phyloP scores from a whole-genome alignment of 2,888 invertebrate species.

The Tetanocera ferruginea region DNA sequence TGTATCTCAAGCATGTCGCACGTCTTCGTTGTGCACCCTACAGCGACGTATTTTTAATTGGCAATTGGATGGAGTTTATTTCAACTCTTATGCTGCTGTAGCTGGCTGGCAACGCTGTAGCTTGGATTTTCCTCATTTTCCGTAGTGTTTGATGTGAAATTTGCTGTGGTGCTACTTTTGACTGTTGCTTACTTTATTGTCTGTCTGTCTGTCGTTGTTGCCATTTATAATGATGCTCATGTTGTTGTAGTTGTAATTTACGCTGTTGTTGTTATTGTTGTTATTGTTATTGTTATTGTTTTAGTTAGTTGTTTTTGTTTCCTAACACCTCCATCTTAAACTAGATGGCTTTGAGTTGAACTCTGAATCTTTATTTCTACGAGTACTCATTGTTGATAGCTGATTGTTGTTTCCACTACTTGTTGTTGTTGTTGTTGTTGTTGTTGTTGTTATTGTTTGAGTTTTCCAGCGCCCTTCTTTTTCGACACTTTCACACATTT shows the following conservation, averaged over 20 bases:
- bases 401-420: neutral
- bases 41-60: constrained; percentile 27
- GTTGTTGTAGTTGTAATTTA: neutral
- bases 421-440: neutral
- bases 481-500: constrained; percentile 34
- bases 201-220: neutral
- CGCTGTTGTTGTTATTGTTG: neutral
- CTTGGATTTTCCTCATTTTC: neutral
- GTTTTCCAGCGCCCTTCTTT: constrained; percentile 12
- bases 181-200: neutral
- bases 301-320: neutral
- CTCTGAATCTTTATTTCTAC: neutral
- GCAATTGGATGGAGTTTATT: neutral
- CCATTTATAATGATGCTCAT: constrained; percentile 4
- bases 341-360: neutral
- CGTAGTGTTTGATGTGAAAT: constrained; percentile 3
- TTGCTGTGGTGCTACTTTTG: constrained; percentile 3
- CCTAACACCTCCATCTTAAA: constrained; percentile 10
- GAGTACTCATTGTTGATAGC: neutral
- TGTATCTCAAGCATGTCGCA: neutral
- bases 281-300: neutral
- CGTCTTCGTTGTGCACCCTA: constrained; percentile 8
- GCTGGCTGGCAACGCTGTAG: neutral
- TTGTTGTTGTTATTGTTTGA: neutral
- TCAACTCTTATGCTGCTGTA: neutral